Evolutionary conservation across 2,113 vertebrate genomes (phyloP).

Genomic region (Phylloscopus whistleri): DNA sequence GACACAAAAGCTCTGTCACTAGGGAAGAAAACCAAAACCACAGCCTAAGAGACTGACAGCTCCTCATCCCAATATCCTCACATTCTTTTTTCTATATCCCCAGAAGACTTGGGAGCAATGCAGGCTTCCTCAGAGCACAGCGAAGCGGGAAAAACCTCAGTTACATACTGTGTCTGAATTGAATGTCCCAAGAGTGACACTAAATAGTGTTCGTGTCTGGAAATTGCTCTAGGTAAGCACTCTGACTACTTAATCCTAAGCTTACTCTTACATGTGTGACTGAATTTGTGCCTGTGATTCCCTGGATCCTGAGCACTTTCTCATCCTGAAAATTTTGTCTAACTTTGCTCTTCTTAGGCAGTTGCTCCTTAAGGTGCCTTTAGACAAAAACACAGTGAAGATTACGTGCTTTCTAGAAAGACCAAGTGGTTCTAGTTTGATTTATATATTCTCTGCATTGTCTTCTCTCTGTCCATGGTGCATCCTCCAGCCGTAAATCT

Average conservation of each 20-base stretch:
- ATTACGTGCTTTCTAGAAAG: not conserved
- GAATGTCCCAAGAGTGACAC: not conserved
- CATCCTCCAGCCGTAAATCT: not conserved
- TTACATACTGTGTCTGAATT: not conserved
- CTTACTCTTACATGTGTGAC: not conserved
- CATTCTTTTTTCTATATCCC: not conserved
- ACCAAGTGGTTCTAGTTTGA: not conserved
- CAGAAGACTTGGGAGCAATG: not conserved
- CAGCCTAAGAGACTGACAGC: not conserved
- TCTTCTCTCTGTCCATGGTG: not conserved
- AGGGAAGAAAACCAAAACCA: constrained; percentile 8
- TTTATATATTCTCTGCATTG: not conserved
- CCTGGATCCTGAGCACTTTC: not conserved
- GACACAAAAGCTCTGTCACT: constrained; percentile 4
- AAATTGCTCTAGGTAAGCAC: not conserved
- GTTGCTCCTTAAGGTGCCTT: not conserved
- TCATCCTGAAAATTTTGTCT: not conserved
- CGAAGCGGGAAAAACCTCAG: not conserved
- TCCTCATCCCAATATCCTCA: not conserved
- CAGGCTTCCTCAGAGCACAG: not conserved
- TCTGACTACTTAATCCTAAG: not conserved
- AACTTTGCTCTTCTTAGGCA: not conserved
- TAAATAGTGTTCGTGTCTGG: not conserved
- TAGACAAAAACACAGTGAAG: not conserved
- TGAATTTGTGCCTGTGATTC: not conserved